Conservation (phyloP, 2,888 invertebrate species). For the Leptothorax acervorum region DNA sequence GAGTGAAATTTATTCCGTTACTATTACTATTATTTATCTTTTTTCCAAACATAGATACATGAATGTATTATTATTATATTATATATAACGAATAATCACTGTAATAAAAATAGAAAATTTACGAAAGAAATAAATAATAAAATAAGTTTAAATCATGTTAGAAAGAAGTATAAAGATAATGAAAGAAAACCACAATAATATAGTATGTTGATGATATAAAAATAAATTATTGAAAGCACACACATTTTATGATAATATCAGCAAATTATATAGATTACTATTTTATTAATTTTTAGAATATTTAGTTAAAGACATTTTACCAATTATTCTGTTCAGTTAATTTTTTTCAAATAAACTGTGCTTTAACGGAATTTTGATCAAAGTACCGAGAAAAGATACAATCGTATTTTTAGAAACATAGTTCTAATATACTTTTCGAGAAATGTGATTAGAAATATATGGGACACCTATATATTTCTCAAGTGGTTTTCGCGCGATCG, state of each 20-base stretch:
- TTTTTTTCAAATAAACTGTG: not conserved
- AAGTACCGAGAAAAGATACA: not conserved
- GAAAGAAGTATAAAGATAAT: not conserved
- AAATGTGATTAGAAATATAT: not conserved
- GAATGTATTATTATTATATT: not conserved
- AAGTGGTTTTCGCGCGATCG: not conserved
- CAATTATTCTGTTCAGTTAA: not conserved
- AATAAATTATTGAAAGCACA: not conserved
- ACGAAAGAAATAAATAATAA: not conserved
- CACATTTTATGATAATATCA: slow-evolving; percentile 4
- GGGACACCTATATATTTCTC: not conserved
- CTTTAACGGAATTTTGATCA: not conserved
- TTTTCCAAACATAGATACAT: not conserved
- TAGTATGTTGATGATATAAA: not conserved
- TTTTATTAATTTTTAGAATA: not conserved
- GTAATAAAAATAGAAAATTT: not conserved
- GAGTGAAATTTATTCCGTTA: slow-evolving; percentile 29
- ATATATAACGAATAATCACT: not conserved
- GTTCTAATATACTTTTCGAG: not conserved
- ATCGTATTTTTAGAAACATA: not conserved
- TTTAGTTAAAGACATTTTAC: not conserved
- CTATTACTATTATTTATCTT: slow-evolving; percentile 18
- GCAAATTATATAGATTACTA: not conserved
- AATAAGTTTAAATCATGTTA: not conserved
- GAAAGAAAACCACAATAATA: not conserved